Evolutionary conservation across 2,888 invertebrate genomes (phyloP), one percentile per base, ranked within the genome.

Genomic region (Halocaridina rubra): DNA sequence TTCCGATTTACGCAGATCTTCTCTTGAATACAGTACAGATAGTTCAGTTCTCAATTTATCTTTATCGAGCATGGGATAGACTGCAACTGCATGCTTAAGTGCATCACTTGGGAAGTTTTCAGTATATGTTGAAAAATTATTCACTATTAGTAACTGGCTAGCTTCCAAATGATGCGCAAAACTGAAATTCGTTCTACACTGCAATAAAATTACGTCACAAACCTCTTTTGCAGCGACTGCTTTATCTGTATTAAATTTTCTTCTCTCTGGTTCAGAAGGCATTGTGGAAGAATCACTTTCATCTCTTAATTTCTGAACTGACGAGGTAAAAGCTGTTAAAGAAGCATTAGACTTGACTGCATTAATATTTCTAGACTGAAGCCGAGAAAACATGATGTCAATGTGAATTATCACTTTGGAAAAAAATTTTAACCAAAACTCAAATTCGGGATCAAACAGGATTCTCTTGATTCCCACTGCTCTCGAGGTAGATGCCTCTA

Each of bases 181-280:
- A 72, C 46, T n/a, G 86, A 90, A 90, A 53, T 89, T 84, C 76
- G 89, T 88, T 84, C 88, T 88, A 46, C 87, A 84, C 64, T 88
- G 88, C n/a, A 61, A 81, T 19, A 89, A 82, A 77, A 90, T 90
- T 39, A 85, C 72, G 87, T 90, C 89, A 84, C 89, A 89, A 22
- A 89, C 88, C 86, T 89, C 88, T 64, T 88, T 88, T 3, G 89
- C 85, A 53, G 59, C 88, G 27, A 64, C 85, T 61, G n/a, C n/a
- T n/a, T n/a, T n/a, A n/a, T n/a, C n/a, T n/a, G 61, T 24, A 3
- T 19, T 10, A 19, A 59, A 57, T 77, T 77, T 79, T 67, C 79
- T 64, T 79, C 33, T 24, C 22, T 19, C 32, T 30, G n/a, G 16
- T 16, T 67, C 33, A 79, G 79, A 16, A 64, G 64, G 64, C 39